Base-by-base conservation (phyloP, 1,140 invertebrate genomes). In the Homarus americanus region DNA sequence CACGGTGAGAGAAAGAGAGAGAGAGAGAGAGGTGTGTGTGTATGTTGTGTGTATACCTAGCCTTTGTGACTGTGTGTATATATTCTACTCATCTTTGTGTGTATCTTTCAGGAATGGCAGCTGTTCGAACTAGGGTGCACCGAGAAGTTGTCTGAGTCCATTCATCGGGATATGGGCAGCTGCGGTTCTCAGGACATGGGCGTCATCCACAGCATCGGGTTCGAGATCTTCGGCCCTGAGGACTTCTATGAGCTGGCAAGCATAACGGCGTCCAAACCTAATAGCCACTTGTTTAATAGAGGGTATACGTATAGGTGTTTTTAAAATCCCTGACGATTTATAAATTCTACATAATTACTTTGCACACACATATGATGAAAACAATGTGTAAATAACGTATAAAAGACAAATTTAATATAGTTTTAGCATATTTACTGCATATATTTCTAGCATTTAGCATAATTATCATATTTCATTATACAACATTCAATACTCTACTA, bases 161-260 rank as follows among this genome's bases (percentile, higher is more conserved):
- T 89, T 12, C 32, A 40, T 12, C 40, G 78, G 2, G 36, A 89
- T 63, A n/a, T 53, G 0, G 87, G 87, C 4, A 49, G 20, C 36
- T 89, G 87, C 32, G 87, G 87, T 20, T 58, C 69, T 20, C 63
- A 2, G 5, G 66, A 66, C 34, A 24, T 38, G 1, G 87, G 87
- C 0, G 66, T 53, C 9, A 9, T 82, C 4, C 75, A 89, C 36
- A 53, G 7, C 2, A 82, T 89, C 28, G 87, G 87, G 2, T 89
- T 89, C 63, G 87, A 89, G 66, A 38, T 82, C 17, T 1, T 15
- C 20, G 66, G 20, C 0, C 12, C 36, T 0, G 28, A 24, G 20
- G 49, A 34, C 5, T 82, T 58, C 49, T 73, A 82, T 20, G 63
- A 82, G 63, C 36, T 89, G 87, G 34, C 34, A 58, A 24, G 36